Conservation (phyloP, 2,113 vertebrate genomes). For the Melanerpes aurifrons region DNA sequence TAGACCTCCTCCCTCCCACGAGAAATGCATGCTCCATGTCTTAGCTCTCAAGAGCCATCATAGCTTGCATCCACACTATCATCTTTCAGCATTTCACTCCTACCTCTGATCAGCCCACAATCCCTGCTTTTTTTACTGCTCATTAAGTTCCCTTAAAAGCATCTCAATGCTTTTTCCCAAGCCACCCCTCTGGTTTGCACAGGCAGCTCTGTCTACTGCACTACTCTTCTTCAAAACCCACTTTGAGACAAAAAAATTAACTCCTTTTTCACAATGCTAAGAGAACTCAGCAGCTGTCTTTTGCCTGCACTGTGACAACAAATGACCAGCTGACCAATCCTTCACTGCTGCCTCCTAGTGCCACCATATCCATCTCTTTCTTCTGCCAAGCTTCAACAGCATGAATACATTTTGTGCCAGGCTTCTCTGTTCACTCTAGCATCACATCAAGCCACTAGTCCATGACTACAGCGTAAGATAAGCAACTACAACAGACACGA, state of each 20-base stretch:
- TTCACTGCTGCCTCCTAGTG: fast-evolving
- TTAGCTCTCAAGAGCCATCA: background rate
- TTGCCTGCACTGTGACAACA: background rate
- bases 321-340: background rate
- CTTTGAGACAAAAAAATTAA: background rate
- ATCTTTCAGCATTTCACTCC: background rate
- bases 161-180: background rate
- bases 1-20: background rate
- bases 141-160: background rate
- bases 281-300: background rate
- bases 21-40: background rate
- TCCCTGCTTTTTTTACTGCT: background rate
- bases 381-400: background rate
- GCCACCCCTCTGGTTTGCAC: background rate
- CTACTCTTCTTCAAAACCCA: background rate
- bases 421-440: background rate
- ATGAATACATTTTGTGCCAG: background rate
- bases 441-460: background rate
- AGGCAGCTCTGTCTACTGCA: background rate
- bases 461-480: background rate
- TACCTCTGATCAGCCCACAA: background rate
- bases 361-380: background rate
- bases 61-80: background rate
- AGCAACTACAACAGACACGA: background rate
- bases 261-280: background rate